Evolutionary conservation across 2,113 vertebrate genomes (phyloP).

Genomic region (Sylvia atricapilla): DNA sequence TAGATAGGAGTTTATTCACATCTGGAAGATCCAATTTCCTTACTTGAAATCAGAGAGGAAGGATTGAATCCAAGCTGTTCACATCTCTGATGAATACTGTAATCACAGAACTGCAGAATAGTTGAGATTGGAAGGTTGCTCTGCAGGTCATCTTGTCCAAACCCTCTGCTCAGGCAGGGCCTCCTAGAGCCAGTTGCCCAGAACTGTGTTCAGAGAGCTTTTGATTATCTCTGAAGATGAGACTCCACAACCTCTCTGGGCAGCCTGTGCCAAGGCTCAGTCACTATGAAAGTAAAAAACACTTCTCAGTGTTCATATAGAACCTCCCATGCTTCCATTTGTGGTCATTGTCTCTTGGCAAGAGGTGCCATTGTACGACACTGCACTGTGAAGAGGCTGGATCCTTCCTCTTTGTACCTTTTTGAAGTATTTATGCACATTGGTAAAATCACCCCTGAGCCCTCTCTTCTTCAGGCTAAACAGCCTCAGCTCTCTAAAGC

Average conservation of each 20-base stretch:
- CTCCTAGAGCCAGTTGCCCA: neutral
- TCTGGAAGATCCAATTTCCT: neutral
- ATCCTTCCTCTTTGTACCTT: neutral
- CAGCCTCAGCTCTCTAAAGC: neutral
- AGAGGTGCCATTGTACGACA: neutral
- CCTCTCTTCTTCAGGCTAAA: neutral
- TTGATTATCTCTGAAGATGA: neutral
- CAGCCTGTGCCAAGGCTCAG: neutral
- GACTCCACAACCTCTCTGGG: neutral
- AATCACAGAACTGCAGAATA: neutral
- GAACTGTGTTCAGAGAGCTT: neutral
- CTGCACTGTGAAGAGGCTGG: neutral
- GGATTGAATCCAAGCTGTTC: neutral
- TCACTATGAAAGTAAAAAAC: neutral
- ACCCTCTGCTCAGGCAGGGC: neutral
- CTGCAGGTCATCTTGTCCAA: neutral
- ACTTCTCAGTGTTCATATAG: neutral
- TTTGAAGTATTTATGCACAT: neutral
- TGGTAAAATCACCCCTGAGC: neutral
- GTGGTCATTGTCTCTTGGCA: neutral
- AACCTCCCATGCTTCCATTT: neutral
- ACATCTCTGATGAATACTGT: neutral
- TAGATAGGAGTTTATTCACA: neutral
- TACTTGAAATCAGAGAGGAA: neutral
- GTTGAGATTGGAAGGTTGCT: neutral